These are phyloP conservation scores for Porphyrio hochstetteri DNA, from an alignment of 2,113 vertebrate species.

Conservation along the genomic window DNA sequence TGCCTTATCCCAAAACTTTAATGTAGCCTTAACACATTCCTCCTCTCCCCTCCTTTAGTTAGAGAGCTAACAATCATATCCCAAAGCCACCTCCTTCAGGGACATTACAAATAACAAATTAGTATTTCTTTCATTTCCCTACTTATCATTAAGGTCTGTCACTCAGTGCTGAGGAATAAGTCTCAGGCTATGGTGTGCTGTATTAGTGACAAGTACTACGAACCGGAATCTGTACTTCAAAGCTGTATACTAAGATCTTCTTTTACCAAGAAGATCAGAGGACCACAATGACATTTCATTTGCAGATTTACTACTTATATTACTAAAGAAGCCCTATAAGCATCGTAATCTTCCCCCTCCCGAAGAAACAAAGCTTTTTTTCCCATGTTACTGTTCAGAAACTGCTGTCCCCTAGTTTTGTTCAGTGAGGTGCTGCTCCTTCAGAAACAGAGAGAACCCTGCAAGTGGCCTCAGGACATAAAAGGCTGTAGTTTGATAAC, in stretches of 20 bases:
- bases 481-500: not conserved
- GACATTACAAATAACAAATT: not conserved
- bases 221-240: not conserved
- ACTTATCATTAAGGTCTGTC: not conserved
- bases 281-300: not conserved
- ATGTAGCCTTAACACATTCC: not conserved
- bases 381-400: not conserved
- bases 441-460: not conserved
- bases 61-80: not conserved
- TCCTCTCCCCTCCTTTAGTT: not conserved
- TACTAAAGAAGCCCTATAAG: not conserved
- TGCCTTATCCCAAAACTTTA: not conserved
- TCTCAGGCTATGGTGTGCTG: not conserved
- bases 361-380: not conserved
- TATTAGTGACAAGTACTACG: not conserved
- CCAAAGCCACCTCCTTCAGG: not conserved
- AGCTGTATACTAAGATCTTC: not conserved
- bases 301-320: not conserved
- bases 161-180: not conserved
- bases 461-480: not conserved
- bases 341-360: not conserved
- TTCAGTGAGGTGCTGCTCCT: not conserved
- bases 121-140: not conserved
- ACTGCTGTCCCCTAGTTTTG: not conserved
- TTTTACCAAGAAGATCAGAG: not conserved